phyloP scores from a whole-genome alignment of 2,888 invertebrate genomes.

The Lasioglossum figueresi region DNA sequence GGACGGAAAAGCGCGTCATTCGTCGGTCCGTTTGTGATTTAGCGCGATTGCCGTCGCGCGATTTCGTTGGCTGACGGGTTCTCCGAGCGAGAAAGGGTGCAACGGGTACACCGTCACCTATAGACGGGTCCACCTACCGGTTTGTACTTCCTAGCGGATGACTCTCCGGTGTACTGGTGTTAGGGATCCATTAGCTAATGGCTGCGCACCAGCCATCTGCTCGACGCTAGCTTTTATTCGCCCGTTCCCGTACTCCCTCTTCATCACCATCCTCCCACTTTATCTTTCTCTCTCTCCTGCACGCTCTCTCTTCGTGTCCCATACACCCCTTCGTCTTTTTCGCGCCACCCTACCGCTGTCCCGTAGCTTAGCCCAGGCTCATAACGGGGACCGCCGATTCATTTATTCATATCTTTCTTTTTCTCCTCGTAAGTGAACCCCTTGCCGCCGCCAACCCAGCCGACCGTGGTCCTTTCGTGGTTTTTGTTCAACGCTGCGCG shows the following conservation, averaged over 20 bases:
- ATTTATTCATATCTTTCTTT: slow-evolving; percentile 69
- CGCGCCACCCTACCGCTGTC: slow-evolving; percentile 47
- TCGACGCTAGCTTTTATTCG: slow-evolving; percentile 77
- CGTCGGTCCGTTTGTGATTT: slow-evolving; percentile 69
- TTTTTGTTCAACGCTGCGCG: slow-evolving; percentile 38
- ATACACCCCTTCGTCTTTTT: slow-evolving; percentile 58
- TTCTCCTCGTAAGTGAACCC: slow-evolving; percentile 37
- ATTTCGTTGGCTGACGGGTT: slow-evolving; percentile 60
- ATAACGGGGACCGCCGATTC: slow-evolving; percentile 65
- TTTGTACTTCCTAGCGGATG: slow-evolving; percentile 71
- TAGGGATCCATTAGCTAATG: slow-evolving; percentile 83
- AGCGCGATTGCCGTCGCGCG: slow-evolving; percentile 66
- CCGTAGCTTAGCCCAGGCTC: slow-evolving; percentile 59
- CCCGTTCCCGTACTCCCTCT: slow-evolving; percentile 66
- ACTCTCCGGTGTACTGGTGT: slow-evolving; percentile 72
- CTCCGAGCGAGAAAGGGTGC: slow-evolving; percentile 57
- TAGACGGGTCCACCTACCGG: slow-evolving; percentile 68
- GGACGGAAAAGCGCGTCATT: slow-evolving; percentile 56
- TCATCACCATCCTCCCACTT: slow-evolving; percentile 19
- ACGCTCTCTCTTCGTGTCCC: neutral
- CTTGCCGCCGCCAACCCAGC: slow-evolving; percentile 12
- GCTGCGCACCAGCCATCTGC: slow-evolving; percentile 80
- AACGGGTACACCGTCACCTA: slow-evolving; percentile 45
- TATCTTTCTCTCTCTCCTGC: neutral
- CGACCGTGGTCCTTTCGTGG: slow-evolving; percentile 47